A percentile compares a stretch with the other conserved stretches of the same genome.
These are phyloP conservation scores for Bursaphelenchus okinawaensis DNA, from an alignment of 2,888 invertebrate species.

Conservation along the genomic window DNA sequence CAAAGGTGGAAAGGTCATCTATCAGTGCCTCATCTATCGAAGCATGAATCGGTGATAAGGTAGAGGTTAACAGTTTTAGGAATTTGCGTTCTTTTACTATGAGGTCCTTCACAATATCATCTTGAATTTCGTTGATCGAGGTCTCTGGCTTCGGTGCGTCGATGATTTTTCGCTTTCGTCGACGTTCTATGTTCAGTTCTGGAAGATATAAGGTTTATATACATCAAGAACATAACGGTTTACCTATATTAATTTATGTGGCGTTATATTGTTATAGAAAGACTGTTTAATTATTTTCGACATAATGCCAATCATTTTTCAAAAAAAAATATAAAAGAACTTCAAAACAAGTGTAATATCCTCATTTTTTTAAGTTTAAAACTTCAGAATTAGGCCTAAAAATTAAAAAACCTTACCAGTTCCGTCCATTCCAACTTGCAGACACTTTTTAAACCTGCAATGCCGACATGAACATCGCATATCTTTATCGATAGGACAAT, in stretches of 20 bases:
- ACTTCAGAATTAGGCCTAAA: no score
- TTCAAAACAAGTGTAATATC: no score
- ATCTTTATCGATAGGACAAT: slow-evolving; percentile 49
- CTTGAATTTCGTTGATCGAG: slow-evolving; percentile 28
- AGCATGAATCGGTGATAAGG: slow-evolving; percentile 32
- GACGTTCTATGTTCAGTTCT: slow-evolving; percentile 53
- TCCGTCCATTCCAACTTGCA: slow-evolving; percentile 48
- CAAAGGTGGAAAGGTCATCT: slow-evolving; percentile 13
- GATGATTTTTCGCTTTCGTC: slow-evolving; percentile 46
- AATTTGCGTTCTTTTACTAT: slow-evolving; percentile 32
- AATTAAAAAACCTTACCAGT: slow-evolving; percentile 29
- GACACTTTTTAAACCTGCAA: slow-evolving; percentile 52
- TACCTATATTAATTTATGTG: no score
- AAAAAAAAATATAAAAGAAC: neutral
- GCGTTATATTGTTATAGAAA: no score
- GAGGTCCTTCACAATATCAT: slow-evolving; percentile 37
- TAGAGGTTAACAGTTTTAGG: slow-evolving; percentile 35
- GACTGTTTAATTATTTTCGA: neutral
- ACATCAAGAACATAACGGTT: no score
- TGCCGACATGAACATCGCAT: slow-evolving; percentile 47
- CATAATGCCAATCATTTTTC: neutral
- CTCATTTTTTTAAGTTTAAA: no score
- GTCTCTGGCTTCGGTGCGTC: slow-evolving; percentile 26
- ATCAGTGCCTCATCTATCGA: slow-evolving; percentile 27
- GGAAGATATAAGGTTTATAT: slow-evolving; percentile 2